Evolutionary conservation across 2,888 invertebrate genomes (phyloP), one percentile per base, ranked within the genome.

Genomic region (Clivina fossor): DNA sequence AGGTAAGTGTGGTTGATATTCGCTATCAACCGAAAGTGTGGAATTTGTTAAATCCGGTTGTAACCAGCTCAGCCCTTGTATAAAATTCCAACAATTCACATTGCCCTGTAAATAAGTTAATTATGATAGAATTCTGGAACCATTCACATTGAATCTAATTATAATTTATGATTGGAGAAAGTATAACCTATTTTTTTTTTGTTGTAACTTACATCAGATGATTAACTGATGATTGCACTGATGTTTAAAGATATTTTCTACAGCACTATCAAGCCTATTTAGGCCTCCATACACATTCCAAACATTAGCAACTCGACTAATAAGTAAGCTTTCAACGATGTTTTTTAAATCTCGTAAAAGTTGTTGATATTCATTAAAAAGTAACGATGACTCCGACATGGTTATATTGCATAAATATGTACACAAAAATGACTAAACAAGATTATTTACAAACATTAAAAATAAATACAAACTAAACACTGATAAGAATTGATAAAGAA

Each of bases 251-350:
- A 81, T 80, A 62, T 73, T 78, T 60, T 79, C 78, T 59, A 81
- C 68, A 30, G 77, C 74, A 62, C 71, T 74, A 64, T 80, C 79
- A 19, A 82, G 69, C 53, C 81, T 69, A 64, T 78, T 80, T 16
- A 81, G 67, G 9, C 81, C 81, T 16, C 81, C 81, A 61, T 80
- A 81, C 59, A 82, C 76, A 57, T 76, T 76, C 81, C 81, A 81
- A n/a, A 81, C 78, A 67, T 80, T 80, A 28, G 78, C 74, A 32
- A 78, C 75, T 63, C 79, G 79, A 57, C 77, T 77, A 40, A 76
- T 76, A 48, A 81, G 66, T 55, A 81, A 70, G 22, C 79, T 78
- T 69, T 82, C 81, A n/a, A 79, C 79, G 3, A 79, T 80, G 13
- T 73, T 74, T 61, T 81, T 78, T 50, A 82, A 70, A 60, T 73